phyloP scores from a whole-genome alignment of 2,113 vertebrate genomes.

The Lepidothrix coronata region DNA sequence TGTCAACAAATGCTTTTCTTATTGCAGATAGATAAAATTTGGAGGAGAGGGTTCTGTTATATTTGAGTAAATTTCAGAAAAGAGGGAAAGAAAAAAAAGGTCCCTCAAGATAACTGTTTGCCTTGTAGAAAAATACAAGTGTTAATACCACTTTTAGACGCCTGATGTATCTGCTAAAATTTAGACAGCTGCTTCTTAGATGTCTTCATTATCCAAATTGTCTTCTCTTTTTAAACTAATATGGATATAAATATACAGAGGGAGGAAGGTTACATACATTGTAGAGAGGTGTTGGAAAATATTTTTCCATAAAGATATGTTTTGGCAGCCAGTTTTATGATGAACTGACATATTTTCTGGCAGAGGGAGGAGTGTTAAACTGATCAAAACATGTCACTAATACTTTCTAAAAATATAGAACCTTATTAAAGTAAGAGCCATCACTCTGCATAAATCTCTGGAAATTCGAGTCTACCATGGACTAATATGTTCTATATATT shows the following conservation, averaged over 20 bases:
- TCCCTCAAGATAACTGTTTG: neutral
- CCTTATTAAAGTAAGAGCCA: neutral
- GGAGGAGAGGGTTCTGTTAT: neutral
- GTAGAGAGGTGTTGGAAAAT: neutral
- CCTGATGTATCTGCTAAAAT: neutral
- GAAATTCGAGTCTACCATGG: neutral
- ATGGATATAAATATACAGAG: neutral
- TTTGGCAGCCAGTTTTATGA: neutral
- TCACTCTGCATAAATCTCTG: neutral
- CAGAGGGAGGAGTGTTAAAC: neutral
- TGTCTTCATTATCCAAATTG: neutral
- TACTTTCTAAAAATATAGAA: neutral
- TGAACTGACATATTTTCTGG: neutral
- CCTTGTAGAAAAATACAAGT: neutral
- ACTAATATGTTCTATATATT: neutral
- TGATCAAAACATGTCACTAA: neutral
- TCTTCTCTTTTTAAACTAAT: neutral
- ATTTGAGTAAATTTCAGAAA: neutral
- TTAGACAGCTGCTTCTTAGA: neutral
- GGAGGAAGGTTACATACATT: neutral
- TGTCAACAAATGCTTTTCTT: neutral
- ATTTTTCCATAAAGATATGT: neutral
- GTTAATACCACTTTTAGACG: neutral
- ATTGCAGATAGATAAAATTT: neutral
- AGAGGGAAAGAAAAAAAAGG: neutral